Percentiles rank a stretch among this genome's conserved stretches.
Conservation (phyloP, 1,140 invertebrate genomes). For the Ptiloglossa arizonensis region DNA sequence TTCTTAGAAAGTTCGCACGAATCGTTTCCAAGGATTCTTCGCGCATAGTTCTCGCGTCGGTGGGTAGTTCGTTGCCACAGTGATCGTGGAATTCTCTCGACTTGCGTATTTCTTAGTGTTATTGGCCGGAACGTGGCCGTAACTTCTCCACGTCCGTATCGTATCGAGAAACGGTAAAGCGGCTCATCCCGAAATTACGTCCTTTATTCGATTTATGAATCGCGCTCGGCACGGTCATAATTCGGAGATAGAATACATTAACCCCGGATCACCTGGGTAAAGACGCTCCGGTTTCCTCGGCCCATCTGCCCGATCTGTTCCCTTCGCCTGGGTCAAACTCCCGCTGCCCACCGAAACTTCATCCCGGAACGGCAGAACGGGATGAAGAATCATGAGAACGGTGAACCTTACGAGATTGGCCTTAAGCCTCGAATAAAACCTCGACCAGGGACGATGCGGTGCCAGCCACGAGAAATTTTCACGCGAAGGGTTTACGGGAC, state of each 20-base stretch:
- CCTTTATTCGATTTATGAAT: slow-evolving; percentile 11
- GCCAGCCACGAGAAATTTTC: slow-evolving; percentile 8
- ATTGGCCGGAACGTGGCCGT: neutral
- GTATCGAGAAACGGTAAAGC: neutral
- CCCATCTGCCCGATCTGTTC: neutral
- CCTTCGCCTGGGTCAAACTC: neutral
- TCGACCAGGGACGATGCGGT: neutral
- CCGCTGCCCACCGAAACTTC: slow-evolving; percentile 7
- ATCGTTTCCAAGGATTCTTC: no score
- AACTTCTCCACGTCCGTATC: neutral
- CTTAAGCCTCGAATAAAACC: slow-evolving; percentile 53
- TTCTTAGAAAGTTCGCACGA: no score
- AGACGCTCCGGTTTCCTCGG: neutral
- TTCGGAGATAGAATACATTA: slow-evolving; percentile 2
- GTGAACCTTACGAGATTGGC: slow-evolving; percentile 34
- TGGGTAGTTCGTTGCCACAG: no score
- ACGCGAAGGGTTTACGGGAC: slow-evolving; percentile 11
- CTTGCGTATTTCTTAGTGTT: neutral
- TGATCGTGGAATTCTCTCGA: neutral
- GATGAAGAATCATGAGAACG: slow-evolving; percentile 42
- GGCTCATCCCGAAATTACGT: neutral
- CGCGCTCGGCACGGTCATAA: neutral
- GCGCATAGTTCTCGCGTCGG: no score
- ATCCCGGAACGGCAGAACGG: neutral
- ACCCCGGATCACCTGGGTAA: no score